Percentiles rank a stretch among this genome's conserved stretches.
Conservation (phyloP, 2,888 invertebrate genomes). For the Euphydryas editha region DNA sequence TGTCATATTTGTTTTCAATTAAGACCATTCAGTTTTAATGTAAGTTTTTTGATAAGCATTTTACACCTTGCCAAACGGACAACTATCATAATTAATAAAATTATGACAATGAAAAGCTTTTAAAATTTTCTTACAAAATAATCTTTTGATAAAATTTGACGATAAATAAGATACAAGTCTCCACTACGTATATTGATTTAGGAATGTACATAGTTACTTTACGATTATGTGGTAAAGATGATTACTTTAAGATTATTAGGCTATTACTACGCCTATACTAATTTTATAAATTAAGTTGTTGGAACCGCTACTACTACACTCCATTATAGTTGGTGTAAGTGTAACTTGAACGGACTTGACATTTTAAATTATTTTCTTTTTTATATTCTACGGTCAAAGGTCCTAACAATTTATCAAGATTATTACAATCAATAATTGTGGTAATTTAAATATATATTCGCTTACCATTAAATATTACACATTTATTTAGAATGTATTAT, state of each 20-base stretch:
- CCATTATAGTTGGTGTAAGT: neutral
- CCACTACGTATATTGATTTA: too few species aligned
- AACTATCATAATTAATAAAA: too few species aligned
- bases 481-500: neutral
- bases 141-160: too few species aligned
- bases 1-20: too few species aligned
- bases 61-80: too few species aligned
- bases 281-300: neutral
- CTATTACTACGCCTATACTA: neutral
- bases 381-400: neutral
- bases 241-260: neutral
- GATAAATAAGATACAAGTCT: too few species aligned
- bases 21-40: too few species aligned
- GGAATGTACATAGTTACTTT: too few species aligned
- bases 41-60: too few species aligned
- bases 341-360: neutral
- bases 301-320: neutral
- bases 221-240: too few species aligned
- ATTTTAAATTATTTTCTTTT: neutral
- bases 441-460: neutral
- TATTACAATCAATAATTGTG: neutral
- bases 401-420: neutral
- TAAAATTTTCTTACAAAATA: too few species aligned
- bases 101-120: too few species aligned
- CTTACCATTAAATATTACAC: neutral